Evolutionary conservation across 2,113 vertebrate species (phyloP).

Genomic region (Phaethon lepturus): DNA sequence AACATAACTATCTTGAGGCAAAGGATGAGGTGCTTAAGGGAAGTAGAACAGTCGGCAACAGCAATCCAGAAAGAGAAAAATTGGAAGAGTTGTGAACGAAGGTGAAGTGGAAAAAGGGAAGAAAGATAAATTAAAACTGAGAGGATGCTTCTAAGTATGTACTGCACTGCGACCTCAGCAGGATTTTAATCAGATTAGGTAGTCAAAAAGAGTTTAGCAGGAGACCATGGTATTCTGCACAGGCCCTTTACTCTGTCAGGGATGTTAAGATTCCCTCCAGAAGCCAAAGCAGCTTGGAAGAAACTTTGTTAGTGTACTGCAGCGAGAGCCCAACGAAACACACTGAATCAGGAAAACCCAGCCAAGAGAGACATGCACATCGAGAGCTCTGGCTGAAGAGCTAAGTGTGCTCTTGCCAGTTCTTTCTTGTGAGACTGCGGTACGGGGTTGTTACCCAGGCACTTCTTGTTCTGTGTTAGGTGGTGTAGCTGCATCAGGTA

Average conservation of each 20-base stretch:
- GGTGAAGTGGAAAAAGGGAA: not conserved
- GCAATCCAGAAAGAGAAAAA: not conserved
- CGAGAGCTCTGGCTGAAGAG: not conserved
- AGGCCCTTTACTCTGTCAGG: not conserved
- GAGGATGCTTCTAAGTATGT: not conserved
- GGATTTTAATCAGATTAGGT: not conserved
- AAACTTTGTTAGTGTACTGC: not conserved
- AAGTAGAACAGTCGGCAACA: not conserved
- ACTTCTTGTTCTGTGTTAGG: fast-evolving
- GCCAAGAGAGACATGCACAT: fast-evolving
- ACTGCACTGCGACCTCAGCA: not conserved
- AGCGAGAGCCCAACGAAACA: not conserved
- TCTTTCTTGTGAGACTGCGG: not conserved
- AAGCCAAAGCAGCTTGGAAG: fast-evolving
- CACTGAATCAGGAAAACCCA: not conserved
- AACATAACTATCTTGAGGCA: not conserved
- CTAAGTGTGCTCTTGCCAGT: fast-evolving
- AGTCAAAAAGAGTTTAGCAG: not conserved
- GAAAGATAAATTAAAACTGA: not conserved
- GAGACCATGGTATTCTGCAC: not conserved
- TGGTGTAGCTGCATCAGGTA: not conserved
- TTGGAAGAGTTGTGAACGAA: not conserved
- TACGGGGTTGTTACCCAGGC: fast-evolving
- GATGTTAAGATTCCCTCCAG: not conserved
- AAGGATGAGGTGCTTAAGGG: not conserved